Conservation (phyloP, 2,888 invertebrate genomes). For the Drosophila macrothrix region DNA sequence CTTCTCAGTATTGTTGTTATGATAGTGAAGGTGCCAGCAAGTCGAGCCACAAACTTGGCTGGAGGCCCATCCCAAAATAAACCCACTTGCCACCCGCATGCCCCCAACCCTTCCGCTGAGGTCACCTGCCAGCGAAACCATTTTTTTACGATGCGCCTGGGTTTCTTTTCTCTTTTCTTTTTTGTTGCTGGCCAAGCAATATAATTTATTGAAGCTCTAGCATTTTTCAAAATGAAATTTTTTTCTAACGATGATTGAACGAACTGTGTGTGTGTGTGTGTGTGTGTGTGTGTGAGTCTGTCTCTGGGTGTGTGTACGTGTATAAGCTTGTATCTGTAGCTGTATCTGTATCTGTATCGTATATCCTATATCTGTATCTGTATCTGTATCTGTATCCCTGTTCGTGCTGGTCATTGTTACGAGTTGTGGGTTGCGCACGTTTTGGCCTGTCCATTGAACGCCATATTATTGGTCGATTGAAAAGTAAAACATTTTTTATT, state of each 20-base stretch:
- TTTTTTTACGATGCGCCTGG: slow-evolving; percentile 54
- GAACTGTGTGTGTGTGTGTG: slow-evolving; percentile 57
- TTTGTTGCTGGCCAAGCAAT: slow-evolving; percentile 59
- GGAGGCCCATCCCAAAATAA: slow-evolving; percentile 21
- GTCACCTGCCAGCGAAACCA: slow-evolving; percentile 35
- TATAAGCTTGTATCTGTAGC: slow-evolving; percentile 9
- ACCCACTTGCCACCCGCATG: background rate
- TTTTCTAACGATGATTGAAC: slow-evolving; percentile 80
- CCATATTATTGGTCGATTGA: slow-evolving; percentile 82
- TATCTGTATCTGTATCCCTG: slow-evolving; percentile 11
- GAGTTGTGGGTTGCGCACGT: slow-evolving; percentile 63
- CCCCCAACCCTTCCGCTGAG: slow-evolving; percentile 24
- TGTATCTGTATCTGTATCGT: slow-evolving; percentile 5
- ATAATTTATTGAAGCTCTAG: slow-evolving; percentile 80
- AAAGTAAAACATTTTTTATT: slow-evolving; percentile 82
- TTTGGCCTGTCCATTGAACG: slow-evolving; percentile 79
- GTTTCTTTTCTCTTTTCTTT: background rate
- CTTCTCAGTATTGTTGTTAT: slow-evolving; percentile 75
- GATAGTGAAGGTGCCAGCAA: slow-evolving; percentile 77
- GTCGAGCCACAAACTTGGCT: slow-evolving; percentile 60
- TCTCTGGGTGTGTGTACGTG: slow-evolving; percentile 7
- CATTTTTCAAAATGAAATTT: slow-evolving; percentile 80
- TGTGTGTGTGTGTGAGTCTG: background rate
- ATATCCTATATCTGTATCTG: slow-evolving; percentile 5
- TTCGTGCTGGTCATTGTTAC: slow-evolving; percentile 54